Evolutionary conservation across 2,888 invertebrate species (phyloP), one percentile per base, ranked within the genome.

Genomic region (Salpingus planirostris): DNA sequence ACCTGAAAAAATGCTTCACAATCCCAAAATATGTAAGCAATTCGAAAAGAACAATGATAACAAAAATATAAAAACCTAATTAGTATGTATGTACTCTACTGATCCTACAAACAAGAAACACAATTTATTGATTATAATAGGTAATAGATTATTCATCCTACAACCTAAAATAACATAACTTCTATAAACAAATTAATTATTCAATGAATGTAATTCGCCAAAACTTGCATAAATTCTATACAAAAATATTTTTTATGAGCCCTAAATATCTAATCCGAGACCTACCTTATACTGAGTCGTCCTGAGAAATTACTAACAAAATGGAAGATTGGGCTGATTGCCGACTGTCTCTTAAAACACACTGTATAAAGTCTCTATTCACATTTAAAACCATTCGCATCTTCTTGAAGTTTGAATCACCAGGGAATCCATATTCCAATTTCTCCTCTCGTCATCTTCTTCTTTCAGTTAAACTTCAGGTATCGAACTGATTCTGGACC

Each of bases 321-420:
- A 49, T 58, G 65, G 64, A 65, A 64, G 65, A 65, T 65, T 65
- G 65, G 64, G 65, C 65, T 65, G 62, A 59, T 51, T 46, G 44
- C 39, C 38, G 39, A 36, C 36, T 32, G 32, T 36, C 32, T 29
- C 21, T 31, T n/a, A n/a, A n/a, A n/a, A n/a, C n/a, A n/a, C n/a
- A n/a, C n/a, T n/a, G n/a, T n/a, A n/a, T n/a, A n/a, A n/a, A n/a
- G n/a, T n/a, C n/a, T n/a, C n/a, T n/a, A n/a, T n/a, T n/a, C n/a
- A n/a, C n/a, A n/a, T n/a, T n/a, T n/a, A n/a, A n/a, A n/a, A n/a
- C n/a, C n/a, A n/a, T n/a, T n/a, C n/a, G n/a, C n/a, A n/a, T n/a
- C n/a, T n/a, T n/a, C n/a, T n/a, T n/a, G n/a, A n/a, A n/a, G n/a
- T n/a, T n/a, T n/a, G n/a, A n/a, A n/a, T n/a, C n/a, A n/a, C n/a